Evolutionary conservation across 23 tunicate species (phyloP).

Genomic region (Trididemnum nubilum): DNA sequence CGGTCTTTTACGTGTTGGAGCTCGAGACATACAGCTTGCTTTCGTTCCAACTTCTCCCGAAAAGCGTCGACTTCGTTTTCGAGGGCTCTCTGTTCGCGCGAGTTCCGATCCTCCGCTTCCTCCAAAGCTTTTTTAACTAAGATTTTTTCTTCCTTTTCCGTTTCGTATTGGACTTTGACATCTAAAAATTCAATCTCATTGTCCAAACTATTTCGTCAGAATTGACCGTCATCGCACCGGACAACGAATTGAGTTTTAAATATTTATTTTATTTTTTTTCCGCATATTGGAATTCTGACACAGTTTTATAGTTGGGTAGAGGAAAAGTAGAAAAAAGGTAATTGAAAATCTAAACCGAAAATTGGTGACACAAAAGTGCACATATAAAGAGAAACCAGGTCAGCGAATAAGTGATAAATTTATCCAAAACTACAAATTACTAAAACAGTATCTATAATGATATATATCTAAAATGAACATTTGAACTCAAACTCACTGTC

Average conservation of each 20-base stretch:
- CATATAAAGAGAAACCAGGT: too few species aligned
- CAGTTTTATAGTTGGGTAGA: too few species aligned
- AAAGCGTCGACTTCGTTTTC: slow-evolving; percentile 56
- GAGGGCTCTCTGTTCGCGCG: slow-evolving; percentile 63
- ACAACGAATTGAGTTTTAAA: background rate
- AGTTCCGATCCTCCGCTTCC: slow-evolving; percentile 27
- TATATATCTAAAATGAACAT: too few species aligned
- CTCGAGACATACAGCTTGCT: slow-evolving; percentile 40
- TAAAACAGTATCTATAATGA: too few species aligned
- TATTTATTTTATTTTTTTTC: background rate
- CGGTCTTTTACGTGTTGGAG: slow-evolving; percentile 54
- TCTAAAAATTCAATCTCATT: slow-evolving; percentile 33
- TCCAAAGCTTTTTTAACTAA: slow-evolving; percentile 62
- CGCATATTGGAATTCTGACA: too few species aligned
- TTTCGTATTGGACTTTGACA: slow-evolving; percentile 48
- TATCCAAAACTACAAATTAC: too few species aligned
- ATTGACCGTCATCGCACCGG: background rate
- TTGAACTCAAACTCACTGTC: too few species aligned
- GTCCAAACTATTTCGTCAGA: too few species aligned
- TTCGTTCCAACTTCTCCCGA: slow-evolving; percentile 66
- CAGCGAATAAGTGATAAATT: too few species aligned
- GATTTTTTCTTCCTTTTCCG: slow-evolving; percentile 65
- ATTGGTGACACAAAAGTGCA: too few species aligned
- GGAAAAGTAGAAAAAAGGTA: too few species aligned
- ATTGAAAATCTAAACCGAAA: too few species aligned